Conservation (phyloP, 1,140 invertebrate genomes). For the Apis mellifera region Amel_HAv3.1 CM009931.2:26296001-26296500, state of each 20-base stretch:
- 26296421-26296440: no score
- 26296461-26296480: no score
- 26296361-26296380: no score
- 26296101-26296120: slow-evolving; percentile 24
- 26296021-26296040: slow-evolving; percentile 38
- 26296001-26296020: slow-evolving; percentile 70
- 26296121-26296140: slow-evolving; percentile 63
- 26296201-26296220: slow-evolving; percentile 50
- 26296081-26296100: slow-evolving; percentile 34
- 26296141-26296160: slow-evolving; percentile 46
- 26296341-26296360: no score
- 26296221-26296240: slow-evolving; percentile 21
- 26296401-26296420: no score
- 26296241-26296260: slow-evolving; percentile 37
- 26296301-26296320: slow-evolving; percentile 10
- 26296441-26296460: no score
- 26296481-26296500: background rate
- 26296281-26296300: slow-evolving; percentile 1
- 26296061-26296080: slow-evolving; percentile 21
- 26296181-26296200: slow-evolving; percentile 56
- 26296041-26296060: slow-evolving; percentile 13
- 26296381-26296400: no score
- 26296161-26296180: slow-evolving; percentile 47
- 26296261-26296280: slow-evolving; percentile 17
- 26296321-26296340: no score